Evolutionary conservation across 2,113 vertebrate species (phyloP).

Genomic region (Daphoenositta chrysoptera): DNA sequence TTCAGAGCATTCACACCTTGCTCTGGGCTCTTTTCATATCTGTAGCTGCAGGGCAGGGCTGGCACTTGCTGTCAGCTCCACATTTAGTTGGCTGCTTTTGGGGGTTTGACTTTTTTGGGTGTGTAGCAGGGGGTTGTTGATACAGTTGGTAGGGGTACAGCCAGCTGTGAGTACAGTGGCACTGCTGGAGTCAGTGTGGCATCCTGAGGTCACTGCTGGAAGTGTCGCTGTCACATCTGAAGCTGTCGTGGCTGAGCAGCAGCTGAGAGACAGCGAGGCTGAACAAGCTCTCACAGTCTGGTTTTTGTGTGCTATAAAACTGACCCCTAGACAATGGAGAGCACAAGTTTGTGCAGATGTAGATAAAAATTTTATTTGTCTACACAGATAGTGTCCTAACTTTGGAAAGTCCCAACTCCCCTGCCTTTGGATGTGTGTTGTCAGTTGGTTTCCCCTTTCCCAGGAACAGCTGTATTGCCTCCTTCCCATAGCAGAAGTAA

Average conservation of each 20-base stretch:
- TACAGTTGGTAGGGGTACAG: neutral
- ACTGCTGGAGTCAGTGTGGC: neutral
- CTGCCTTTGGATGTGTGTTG: neutral
- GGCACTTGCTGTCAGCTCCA: neutral
- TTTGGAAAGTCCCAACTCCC: neutral
- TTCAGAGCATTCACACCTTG: neutral
- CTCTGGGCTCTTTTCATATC: neutral
- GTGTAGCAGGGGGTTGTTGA: neutral
- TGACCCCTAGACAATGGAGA: neutral
- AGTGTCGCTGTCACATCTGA: neutral
- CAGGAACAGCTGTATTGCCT: neutral
- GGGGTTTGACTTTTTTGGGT: neutral
- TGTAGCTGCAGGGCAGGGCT: neutral
- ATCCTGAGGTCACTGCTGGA: neutral
- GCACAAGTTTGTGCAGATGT: neutral
- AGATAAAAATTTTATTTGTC: neutral
- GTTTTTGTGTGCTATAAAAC: neutral
- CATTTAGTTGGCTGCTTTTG: neutral
- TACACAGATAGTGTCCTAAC: neutral
- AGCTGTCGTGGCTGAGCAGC: neutral
- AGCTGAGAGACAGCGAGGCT: neutral
- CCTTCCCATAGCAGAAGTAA: neutral
- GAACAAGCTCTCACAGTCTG: neutral
- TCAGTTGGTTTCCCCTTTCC: neutral
- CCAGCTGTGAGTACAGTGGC: neutral